Base-by-base conservation (phyloP, 2,113 vertebrate species). In the Gulo gulo region DNA sequence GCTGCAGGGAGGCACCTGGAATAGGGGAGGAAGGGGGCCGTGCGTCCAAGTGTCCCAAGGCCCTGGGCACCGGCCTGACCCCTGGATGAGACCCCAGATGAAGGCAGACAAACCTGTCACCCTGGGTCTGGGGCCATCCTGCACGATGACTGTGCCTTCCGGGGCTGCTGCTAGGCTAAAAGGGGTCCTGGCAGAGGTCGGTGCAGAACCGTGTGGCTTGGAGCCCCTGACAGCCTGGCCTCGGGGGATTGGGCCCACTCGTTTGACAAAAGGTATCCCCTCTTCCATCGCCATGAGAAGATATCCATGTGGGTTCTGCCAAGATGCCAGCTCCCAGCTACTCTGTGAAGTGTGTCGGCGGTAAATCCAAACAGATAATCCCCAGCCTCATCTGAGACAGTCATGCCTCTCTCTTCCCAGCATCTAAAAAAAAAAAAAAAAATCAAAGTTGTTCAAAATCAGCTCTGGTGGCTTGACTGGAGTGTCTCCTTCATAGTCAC, bases 11-110 rank as follows among this genome's bases (percentile, higher is more conserved):
- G 34, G 81, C 10, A 5, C n/a, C 29, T 50, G 29, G 21, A 14
- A 20, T 20, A 31, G 14, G 10, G 10, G 4, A 16, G 45, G 78
- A 4, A 42, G 55, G 36, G 39, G 50, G 34, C 57, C 0, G 0
- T 11, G 76, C 1, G 0, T 21, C 23, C n/a, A 34, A 47, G 31
- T 12, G 31, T 69, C 69, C 80, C 67, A n/a, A 47, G 88, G 29
- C 52, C 45, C 59, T 6, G 16, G 2, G 7, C 52, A 1, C 47
- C 10, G 0, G 12, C 36, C 57, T 34, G 45, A 57, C 26, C 87
- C 57, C 50, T 47, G 18, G 18, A 4, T 7, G 11, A 5, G 65
- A 39, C 76, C 79, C 45, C 65, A 59, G 3, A 6, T 12, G 24
- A 83, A 61, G 47, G 42, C 2, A 12, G 45, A 50, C 47, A 42